Evolutionary conservation across 2,113 vertebrate genomes (phyloP).

Genomic region (Hydrochoerus hydrochaeris): DNA sequence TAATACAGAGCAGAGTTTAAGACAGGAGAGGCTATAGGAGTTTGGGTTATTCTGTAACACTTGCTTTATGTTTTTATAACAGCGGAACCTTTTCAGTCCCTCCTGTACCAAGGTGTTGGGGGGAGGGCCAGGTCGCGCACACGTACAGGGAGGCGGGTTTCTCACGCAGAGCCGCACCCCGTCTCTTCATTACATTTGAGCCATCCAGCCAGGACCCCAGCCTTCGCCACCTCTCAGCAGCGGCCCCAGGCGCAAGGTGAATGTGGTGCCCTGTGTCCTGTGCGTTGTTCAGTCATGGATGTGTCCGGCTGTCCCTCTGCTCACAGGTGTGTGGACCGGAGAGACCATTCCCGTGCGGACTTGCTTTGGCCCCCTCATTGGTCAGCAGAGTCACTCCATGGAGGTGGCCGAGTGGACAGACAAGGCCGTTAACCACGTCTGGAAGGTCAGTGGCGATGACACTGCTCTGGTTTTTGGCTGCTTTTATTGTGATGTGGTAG

Average conservation of each 20-base stretch:
- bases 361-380: slow-evolving; percentile 97
- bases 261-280: not conserved
- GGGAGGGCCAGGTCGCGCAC: not conserved
- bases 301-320: slow-evolving; percentile 67
- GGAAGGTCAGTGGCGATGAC: slow-evolving; percentile 92
- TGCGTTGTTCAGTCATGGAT: slow-evolving; percentile 58
- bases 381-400: slow-evolving; percentile 96
- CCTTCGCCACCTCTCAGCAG: not conserved
- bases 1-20: not conserved
- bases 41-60: slow-evolving; percentile 22
- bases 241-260: not conserved
- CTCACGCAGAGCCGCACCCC: not conserved
- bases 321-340: slow-evolving; percentile 94
- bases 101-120: not conserved
- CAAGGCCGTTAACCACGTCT: slow-evolving; percentile 94
- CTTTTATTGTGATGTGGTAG: not conserved
- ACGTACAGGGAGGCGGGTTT: not conserved
- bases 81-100: not conserved
- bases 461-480: not conserved
- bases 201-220: not conserved
- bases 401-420: slow-evolving; percentile 96
- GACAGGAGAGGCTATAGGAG: not conserved
- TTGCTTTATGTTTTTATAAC: slow-evolving; percentile 38
- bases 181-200: not conserved
- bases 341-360: slow-evolving; percentile 95